Evolutionary conservation across 2,797 vertebrate species (phyloP).

Genomic region (Petrocephalus sullivani): DNA sequence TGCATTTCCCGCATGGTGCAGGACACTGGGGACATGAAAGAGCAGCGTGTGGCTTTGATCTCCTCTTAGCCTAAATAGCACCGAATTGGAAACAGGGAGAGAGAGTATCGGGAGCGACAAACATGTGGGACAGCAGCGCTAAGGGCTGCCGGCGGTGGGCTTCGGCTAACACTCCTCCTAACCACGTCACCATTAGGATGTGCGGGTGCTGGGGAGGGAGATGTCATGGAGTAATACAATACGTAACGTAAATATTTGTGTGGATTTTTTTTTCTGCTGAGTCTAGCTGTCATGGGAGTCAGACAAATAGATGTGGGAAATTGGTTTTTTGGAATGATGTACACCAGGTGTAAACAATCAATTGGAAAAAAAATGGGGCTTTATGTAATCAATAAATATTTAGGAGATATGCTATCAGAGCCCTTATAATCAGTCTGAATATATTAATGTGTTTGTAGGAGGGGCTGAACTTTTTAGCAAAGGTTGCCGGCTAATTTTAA

Average conservation of each 20-base stretch:
- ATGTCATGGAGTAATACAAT: constrained; percentile 55
- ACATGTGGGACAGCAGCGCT: background rate
- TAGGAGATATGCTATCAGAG: constrained; percentile 52
- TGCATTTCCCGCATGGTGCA: background rate
- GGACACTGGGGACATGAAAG: constrained; percentile 14
- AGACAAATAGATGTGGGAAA: constrained; percentile 44
- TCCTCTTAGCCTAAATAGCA: constrained; percentile 6
- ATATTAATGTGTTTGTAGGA: constrained; percentile 39
- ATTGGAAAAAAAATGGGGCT: constrained; percentile 56
- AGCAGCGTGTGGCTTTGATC: constrained; percentile 19
- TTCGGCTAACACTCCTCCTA: background rate
- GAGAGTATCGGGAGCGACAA: background rate
- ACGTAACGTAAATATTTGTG: constrained; percentile 64
- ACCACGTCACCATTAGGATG: background rate
- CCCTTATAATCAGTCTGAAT: constrained; percentile 33
- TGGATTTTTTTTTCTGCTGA: constrained; percentile 53
- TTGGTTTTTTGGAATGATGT: constrained; percentile 29
- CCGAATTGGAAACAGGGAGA: constrained; percentile 22
- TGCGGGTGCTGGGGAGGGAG: background rate
- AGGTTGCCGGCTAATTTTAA: constrained; percentile 41
- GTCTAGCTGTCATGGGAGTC: constrained; percentile 58
- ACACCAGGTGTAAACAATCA: constrained; percentile 45
- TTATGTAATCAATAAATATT: constrained; percentile 61
- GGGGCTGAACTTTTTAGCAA: constrained; percentile 50
- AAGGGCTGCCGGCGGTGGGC: background rate